Evolutionary conservation across 2,113 vertebrate genomes (phyloP), one percentile per base, ranked within the genome.

Genomic region (Alethe castanea): DNA sequence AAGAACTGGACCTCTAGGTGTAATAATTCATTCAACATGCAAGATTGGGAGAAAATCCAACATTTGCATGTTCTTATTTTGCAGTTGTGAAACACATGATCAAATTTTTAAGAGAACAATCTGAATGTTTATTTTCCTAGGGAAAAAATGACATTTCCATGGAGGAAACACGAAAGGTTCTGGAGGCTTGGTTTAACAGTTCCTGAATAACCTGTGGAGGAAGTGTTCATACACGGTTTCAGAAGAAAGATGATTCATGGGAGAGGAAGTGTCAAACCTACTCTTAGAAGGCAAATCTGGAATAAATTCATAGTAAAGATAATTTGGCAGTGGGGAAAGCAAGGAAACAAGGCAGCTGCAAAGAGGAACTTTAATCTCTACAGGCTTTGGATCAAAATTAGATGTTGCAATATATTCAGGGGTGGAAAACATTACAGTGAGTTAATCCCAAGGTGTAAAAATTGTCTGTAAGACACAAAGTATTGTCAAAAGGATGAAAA

Each of bases 41-140:
- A 86, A 86, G 24, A 8, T 0, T 26, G 28, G 64, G 14, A 88
- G 17, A 86, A 83, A 91, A 81, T 31, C 11, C 28, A 84, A 16
- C 3, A 31, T 40, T 71, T 67, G 8, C 3, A 16, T 74, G 10
- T 13, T 89, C 17, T 48, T 86, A n/a, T 67, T 91, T 89, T 92
- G 44, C 25, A n/a, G 19, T 67, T 94, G 29, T 84, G 61, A 42
- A 88, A 15, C 9, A 61, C 9, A 20, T 8, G 9, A 44, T 44
- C 35, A 60, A 71, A 60, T 28, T 8, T 92, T 73, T 40, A 56
- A 73, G 38, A 54, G 3, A 73, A 19, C 4, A 23, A 3, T 59
- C 54, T 0, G 0, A 92, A 42, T 11, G 1, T 6, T 20, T 48
- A 17, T 64, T 81, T 16, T 73, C 15, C 8, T 8, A 3, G 19